These are phyloP conservation scores for Meleagris gallopavo DNA, from an alignment of 2,113 vertebrate species.

Conservation along the genomic window DNA sequence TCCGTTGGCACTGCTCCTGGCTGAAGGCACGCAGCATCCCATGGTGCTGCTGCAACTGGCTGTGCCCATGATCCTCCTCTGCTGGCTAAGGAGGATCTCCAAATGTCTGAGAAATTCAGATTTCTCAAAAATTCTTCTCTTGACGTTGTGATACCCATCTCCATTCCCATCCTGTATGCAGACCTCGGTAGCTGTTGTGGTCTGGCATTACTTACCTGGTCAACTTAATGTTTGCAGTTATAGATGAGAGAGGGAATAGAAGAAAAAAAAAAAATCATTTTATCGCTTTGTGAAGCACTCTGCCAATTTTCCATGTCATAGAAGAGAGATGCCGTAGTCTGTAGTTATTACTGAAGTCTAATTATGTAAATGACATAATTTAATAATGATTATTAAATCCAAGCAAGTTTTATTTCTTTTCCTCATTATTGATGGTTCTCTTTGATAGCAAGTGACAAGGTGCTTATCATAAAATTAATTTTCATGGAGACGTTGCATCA, in stretches of 20 bases:
- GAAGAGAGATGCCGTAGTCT: background rate
- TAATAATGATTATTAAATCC: conserved; percentile 48
- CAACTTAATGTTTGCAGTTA: background rate
- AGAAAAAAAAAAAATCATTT: background rate
- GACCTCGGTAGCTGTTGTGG: background rate
- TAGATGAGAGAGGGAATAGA: background rate
- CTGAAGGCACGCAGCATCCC: background rate
- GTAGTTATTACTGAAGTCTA: background rate
- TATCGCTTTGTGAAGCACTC: background rate
- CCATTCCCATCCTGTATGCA: background rate
- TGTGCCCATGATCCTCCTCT: background rate
- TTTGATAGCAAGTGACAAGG: background rate
- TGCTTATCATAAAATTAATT: conserved; percentile 9
- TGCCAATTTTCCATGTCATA: background rate
- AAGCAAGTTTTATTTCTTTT: conserved; percentile 17
- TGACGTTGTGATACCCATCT: background rate
- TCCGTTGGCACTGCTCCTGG: background rate
- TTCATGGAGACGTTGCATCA: background rate
- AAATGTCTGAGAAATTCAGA: fast-evolving
- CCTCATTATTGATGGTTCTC: background rate
- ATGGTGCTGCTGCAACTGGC: background rate
- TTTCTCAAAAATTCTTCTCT: background rate
- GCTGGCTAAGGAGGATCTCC: background rate
- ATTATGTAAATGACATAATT: conserved; percentile 21
- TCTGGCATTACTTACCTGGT: background rate